Percentiles rank a stretch among this genome's conserved stretches.
These are phyloP conservation scores for Hydriomena furcata DNA, from an alignment of 2,888 invertebrate genomes.

Conservation along the genomic window DNA sequence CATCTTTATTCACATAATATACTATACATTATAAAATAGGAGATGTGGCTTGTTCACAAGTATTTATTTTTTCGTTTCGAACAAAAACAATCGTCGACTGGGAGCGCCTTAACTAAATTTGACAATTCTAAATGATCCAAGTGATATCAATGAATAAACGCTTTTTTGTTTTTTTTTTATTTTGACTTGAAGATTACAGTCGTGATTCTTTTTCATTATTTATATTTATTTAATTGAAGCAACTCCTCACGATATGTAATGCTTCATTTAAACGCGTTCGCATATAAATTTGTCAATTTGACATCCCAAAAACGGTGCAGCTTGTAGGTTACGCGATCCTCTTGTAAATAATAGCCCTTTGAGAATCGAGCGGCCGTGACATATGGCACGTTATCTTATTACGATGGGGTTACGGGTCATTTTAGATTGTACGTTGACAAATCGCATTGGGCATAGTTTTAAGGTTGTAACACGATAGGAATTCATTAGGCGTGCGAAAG, in stretches of 20 bases:
- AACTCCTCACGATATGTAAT: slow-evolving; percentile 48
- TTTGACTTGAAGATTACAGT: too few species aligned
- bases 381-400: slow-evolving; percentile 36
- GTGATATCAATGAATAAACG: too few species aligned
- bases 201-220: too few species aligned
- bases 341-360: slow-evolving; percentile 51
- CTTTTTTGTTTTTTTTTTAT: too few species aligned
- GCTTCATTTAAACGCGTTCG: slow-evolving; percentile 51
- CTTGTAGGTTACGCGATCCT: slow-evolving; percentile 55
- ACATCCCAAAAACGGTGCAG: slow-evolving; percentile 52
- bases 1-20: too few species aligned
- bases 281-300: slow-evolving; percentile 60
- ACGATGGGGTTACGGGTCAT: slow-evolving; percentile 33
- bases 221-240: too few species aligned
- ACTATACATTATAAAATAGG: too few species aligned
- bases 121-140: too few species aligned
- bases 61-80: too few species aligned
- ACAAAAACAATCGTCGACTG: too few species aligned
- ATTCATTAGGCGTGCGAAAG: slow-evolving; percentile 67
- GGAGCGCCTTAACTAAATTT: too few species aligned
- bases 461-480: slow-evolving; percentile 50
- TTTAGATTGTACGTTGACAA: slow-evolving; percentile 39
- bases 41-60: too few species aligned
- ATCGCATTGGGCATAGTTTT: slow-evolving; percentile 45
- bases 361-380: slow-evolving; percentile 27